A percentile compares a stretch with the other conserved stretches of the same genome.
Conservation (phyloP, 2,113 vertebrate species). For the Sphyrna mokarran region DNA sequence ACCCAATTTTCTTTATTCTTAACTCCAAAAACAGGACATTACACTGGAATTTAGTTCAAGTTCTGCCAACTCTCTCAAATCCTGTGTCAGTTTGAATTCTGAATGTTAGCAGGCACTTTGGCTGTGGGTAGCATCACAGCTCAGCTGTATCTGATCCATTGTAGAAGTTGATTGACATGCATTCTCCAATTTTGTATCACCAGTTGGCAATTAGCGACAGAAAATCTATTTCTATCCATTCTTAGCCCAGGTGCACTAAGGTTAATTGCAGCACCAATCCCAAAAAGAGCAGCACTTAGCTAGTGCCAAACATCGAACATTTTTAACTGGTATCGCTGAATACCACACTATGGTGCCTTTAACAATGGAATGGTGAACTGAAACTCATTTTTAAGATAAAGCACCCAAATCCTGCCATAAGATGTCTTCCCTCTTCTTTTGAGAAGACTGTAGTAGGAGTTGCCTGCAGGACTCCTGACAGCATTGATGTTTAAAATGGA, state of each 20-base stretch:
- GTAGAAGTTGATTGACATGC: background rate
- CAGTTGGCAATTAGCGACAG: background rate
- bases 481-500: background rate
- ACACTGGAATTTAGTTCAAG: background rate
- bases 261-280: too few relatives aligned
- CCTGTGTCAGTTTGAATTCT: background rate
- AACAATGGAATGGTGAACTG: background rate
- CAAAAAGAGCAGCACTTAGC: background rate
- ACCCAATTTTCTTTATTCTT: background rate
- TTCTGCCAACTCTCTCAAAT: background rate
- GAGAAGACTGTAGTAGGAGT: background rate
- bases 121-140: background rate
- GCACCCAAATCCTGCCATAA: background rate
- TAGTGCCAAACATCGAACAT: background rate
- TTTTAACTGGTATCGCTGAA: background rate
- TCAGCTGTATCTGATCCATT: background rate
- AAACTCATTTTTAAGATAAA: background rate
- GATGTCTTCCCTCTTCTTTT: background rate
- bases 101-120: background rate
- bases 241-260: background rate
- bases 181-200: background rate
- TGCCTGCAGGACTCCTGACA: background rate
- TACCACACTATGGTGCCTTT: background rate
- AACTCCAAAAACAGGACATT: background rate
- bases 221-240: background rate